phyloP scores from a whole-genome alignment of 2,797 vertebrate species.

The Notamacropus eugenii region DNA sequence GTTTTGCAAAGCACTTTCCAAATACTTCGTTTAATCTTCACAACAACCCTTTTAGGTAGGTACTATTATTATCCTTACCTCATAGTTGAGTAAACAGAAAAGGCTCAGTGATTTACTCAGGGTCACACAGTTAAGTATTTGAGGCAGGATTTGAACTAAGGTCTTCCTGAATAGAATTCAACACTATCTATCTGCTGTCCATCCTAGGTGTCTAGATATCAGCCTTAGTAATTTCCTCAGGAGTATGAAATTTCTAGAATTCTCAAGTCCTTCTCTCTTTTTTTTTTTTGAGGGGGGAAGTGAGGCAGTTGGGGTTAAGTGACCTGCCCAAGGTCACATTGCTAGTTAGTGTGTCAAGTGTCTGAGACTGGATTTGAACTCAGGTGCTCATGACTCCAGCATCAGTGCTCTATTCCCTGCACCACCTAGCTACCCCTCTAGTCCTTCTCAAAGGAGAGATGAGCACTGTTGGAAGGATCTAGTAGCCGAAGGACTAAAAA shows the following conservation, averaged over 20 bases:
- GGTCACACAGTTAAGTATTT: neutral
- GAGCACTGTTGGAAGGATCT: neutral
- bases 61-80: neutral
- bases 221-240: neutral
- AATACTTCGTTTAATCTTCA: neutral
- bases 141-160: neutral
- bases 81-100: neutral
- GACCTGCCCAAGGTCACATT: no score
- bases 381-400: no score
- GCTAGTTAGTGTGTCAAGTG: no score
- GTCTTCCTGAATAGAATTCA: neutral
- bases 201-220: neutral
- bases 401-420: no score
- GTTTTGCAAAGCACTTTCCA: neutral
- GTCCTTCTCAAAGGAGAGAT: neutral
- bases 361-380: no score
- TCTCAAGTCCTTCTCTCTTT: neutral
- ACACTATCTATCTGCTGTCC: neutral
- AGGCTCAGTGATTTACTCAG: neutral
- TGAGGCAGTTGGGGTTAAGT: no score
- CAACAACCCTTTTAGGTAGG: neutral
- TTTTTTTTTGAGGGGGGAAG: no score
- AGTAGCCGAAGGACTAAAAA: neutral
- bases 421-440: no score
- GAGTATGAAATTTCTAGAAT: neutral